phyloP scores from a whole-genome alignment of 1,140 invertebrate species.

The Bombus polaris region DNA sequence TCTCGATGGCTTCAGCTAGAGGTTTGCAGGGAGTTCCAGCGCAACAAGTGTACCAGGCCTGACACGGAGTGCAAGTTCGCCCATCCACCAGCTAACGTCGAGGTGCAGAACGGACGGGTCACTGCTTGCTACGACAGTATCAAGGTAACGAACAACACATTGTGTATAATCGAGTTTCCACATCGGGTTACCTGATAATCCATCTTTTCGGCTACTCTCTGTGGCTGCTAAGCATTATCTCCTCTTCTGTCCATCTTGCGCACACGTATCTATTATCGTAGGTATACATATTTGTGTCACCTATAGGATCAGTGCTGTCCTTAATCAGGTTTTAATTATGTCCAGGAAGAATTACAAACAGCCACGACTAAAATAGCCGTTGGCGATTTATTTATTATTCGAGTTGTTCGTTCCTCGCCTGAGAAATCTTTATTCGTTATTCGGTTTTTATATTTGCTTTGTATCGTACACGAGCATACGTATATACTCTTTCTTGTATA shows the following conservation, averaged over 20 bases:
- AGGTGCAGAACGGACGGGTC: slow-evolving; percentile 99
- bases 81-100: slow-evolving; percentile 99
- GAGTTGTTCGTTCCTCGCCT: too few relatives aligned
- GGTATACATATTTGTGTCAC: fast-evolving
- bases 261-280: background rate
- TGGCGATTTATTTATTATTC: too few relatives aligned
- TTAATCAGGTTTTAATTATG: background rate
- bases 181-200: background rate
- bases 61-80: slow-evolving; percentile 99
- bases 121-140: slow-evolving; percentile 99
- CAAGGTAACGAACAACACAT: slow-evolving; percentile 90
- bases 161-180: slow-evolving; percentile 60
- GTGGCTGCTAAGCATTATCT: background rate
- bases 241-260: background rate
- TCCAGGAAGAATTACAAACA: too few relatives aligned
- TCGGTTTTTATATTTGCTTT: too few relatives aligned
- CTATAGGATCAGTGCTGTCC: background rate
- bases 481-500: too few relatives aligned
- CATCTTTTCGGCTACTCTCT: background rate
- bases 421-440: too few relatives aligned
- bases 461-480: too few relatives aligned
- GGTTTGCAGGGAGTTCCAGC: slow-evolving; percentile 99
- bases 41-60: slow-evolving; percentile 99
- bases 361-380: too few relatives aligned
- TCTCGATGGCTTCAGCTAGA: slow-evolving; percentile 99